Conservation (phyloP, 2,113 vertebrate genomes). For the Plectropomus leopardus region DNA sequence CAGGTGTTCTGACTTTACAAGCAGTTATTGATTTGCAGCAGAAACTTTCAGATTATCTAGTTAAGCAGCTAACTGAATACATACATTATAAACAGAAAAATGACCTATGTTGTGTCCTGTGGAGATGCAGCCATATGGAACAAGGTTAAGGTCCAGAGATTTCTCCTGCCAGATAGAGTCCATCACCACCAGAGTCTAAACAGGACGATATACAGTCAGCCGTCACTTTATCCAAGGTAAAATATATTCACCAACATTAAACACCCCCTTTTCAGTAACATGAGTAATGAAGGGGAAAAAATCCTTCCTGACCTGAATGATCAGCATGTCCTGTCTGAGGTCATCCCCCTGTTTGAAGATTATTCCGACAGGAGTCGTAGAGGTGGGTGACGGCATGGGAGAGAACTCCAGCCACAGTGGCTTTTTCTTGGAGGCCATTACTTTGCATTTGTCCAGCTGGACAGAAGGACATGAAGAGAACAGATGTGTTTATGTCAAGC, state of each 20-base stretch:
- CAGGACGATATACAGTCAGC: background rate
- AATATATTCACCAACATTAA: background rate
- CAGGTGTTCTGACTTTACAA: background rate
- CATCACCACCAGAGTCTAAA: conserved; percentile 85
- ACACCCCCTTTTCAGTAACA: background rate
- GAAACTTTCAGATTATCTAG: background rate
- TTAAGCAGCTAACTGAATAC: background rate
- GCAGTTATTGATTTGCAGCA: background rate
- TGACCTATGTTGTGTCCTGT: conserved; percentile 87
- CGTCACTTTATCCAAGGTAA: background rate
- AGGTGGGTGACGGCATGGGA: conserved; percentile 72
- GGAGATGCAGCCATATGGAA: conserved; percentile 88
- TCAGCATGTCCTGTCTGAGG: conserved; percentile 88
- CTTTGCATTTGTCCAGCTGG: conserved; percentile 85
- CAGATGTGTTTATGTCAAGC: background rate
- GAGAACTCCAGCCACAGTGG: conserved; percentile 88
- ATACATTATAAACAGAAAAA: background rate
- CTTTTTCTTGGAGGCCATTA: conserved; percentile 89
- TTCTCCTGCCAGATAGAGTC: conserved; percentile 88
- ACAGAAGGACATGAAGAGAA: background rate
- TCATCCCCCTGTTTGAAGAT: conserved; percentile 90
- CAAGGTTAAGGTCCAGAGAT: conserved; percentile 84
- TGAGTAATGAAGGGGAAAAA: background rate
- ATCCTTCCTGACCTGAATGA: conserved; percentile 81
- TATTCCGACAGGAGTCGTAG: conserved; percentile 78